Conservation (phyloP, 2,888 invertebrate species). For the Pandemis heparana region DNA sequence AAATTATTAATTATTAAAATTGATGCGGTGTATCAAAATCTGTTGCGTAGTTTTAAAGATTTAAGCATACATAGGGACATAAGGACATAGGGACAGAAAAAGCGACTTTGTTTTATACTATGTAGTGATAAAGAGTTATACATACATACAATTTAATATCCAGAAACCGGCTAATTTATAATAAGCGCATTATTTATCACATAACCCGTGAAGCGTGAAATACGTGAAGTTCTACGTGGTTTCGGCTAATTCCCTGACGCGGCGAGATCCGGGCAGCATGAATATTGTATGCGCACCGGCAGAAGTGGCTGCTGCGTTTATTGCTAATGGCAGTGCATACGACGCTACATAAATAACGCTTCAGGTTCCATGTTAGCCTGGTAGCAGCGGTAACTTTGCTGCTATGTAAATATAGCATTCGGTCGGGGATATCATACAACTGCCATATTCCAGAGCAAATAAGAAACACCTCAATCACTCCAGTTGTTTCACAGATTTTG, state of each 20-base stretch:
- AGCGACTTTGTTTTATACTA: too few relatives aligned
- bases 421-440: background rate
- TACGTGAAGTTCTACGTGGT: constrained; percentile 19
- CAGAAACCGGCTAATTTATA: constrained; percentile 19
- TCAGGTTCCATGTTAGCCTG: constrained; percentile 16
- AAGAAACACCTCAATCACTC: background rate
- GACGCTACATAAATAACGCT: constrained; percentile 16
- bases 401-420: constrained; percentile 13
- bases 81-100: too few relatives aligned
- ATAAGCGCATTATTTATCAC: constrained; percentile 28
- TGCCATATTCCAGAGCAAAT: background rate
- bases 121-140: too few relatives aligned
- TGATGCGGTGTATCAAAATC: too few relatives aligned
- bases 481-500: background rate
- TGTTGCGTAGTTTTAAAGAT: too few relatives aligned
- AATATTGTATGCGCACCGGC: constrained; percentile 57
- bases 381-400: constrained; percentile 1
- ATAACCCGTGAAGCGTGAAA: constrained; percentile 7
- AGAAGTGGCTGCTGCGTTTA: constrained; percentile 48
- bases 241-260: constrained; percentile 54
- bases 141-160: too few relatives aligned
- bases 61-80: too few relatives aligned
- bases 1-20: too few relatives aligned
- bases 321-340: constrained; percentile 47
- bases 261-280: constrained; percentile 51